phyloP scores from a whole-genome alignment of 2,888 invertebrate species.

The Keiferia lycopersicella region DNA sequence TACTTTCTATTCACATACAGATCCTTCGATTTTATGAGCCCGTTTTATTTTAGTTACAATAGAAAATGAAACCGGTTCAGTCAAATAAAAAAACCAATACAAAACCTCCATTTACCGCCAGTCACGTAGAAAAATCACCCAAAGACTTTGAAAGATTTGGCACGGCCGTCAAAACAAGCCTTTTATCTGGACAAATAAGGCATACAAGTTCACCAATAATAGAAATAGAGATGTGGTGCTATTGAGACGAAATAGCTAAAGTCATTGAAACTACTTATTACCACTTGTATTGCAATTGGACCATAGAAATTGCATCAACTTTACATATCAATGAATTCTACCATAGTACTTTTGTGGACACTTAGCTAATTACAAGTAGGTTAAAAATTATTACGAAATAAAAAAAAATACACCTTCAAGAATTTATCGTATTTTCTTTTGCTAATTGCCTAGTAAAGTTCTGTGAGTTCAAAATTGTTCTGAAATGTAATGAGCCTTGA shows the following conservation, averaged over 20 bases:
- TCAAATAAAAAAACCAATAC: constrained; percentile 19
- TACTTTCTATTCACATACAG: neutral
- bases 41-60: constrained; percentile 2
- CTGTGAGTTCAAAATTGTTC: too few species aligned
- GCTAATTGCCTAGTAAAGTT: too few species aligned
- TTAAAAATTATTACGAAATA: too few species aligned
- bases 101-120: neutral
- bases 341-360: too few species aligned
- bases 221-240: neutral
- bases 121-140: constrained; percentile 18
- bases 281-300: too few species aligned
- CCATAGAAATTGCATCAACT: neutral
- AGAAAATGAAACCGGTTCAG: neutral
- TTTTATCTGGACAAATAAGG: constrained; percentile 19
- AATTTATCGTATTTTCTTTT: too few species aligned
- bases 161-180: constrained; percentile 16
- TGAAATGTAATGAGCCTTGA: too few species aligned
- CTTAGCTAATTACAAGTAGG: too few species aligned
- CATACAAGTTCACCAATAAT: neutral
- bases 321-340: too few species aligned
- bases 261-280: neutral
- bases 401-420: too few species aligned
- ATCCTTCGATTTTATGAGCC: neutral
- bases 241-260: neutral
- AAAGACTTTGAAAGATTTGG: constrained; percentile 14